A percentile compares a stretch with the other conserved stretches of the same genome.
These are phyloP conservation scores for Meriones unguiculatus DNA, from an alignment of 2,113 vertebrate genomes.

Conservation along the genomic window DNA sequence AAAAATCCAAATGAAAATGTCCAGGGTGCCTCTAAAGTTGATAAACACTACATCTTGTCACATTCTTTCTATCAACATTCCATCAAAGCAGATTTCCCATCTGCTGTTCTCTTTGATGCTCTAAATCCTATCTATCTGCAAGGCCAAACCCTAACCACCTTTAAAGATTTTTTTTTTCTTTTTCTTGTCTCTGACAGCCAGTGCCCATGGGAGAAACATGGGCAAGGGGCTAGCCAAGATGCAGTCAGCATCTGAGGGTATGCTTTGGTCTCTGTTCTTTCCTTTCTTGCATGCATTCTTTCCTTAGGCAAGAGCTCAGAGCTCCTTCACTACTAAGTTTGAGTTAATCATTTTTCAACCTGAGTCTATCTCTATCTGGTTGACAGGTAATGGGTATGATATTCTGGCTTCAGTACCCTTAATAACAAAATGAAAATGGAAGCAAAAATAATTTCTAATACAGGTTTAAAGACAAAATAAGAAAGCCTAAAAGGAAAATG, in stretches of 20 bases:
- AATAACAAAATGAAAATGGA: background rate
- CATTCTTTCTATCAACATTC: background rate
- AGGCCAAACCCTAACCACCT: background rate
- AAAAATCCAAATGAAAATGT: background rate
- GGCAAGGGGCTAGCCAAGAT: no score
- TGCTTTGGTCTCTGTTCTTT: background rate
- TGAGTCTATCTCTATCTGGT: background rate
- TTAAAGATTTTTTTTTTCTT: background rate
- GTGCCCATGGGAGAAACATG: background rate
- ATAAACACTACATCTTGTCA: background rate
- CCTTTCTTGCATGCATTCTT: background rate
- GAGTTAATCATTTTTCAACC: background rate
- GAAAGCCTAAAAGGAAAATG: background rate
- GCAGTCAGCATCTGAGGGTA: rapidly evolving
- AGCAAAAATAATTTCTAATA: background rate
- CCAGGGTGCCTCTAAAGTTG: background rate
- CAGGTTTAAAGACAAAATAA: background rate
- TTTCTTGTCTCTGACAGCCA: background rate
- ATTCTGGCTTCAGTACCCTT: background rate
- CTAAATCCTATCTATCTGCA: background rate
- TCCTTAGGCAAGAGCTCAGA: background rate
- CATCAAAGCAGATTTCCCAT: background rate
- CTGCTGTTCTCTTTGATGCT: no score
- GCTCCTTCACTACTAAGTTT: no score
- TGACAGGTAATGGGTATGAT: background rate